phyloP scores from a whole-genome alignment of 1,140 invertebrate species.

The Ceratitis capitata region DNA sequence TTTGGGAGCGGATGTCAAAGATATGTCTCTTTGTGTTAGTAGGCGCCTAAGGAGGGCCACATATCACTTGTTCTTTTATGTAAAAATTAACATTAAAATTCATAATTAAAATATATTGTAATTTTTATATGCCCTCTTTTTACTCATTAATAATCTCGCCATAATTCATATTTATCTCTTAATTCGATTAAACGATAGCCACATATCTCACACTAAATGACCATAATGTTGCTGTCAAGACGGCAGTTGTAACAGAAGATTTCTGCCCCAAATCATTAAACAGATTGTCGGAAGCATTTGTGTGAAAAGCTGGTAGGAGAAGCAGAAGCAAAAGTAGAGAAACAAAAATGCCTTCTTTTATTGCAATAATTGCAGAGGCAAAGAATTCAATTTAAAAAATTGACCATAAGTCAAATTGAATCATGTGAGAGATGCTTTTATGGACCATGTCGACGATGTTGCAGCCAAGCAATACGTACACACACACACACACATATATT shows the following conservation, averaged over 20 bases:
- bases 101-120: neutral
- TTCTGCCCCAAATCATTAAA: slow-evolving; percentile 11
- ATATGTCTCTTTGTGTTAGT: too few species aligned
- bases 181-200: neutral
- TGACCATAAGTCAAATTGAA: slow-evolving; percentile 37
- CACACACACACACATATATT: neutral
- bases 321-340: neutral
- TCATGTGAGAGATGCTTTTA: slow-evolving; percentile 36
- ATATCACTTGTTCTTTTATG: too few species aligned
- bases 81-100: neutral
- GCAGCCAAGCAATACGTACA: neutral
- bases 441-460: neutral
- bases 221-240: slow-evolving; percentile 19
- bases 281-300: slow-evolving; percentile 9
- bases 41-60: too few species aligned
- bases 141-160: neutral
- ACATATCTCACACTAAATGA: slow-evolving; percentile 33
- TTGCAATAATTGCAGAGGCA: slow-evolving; percentile 29
- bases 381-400: slow-evolving; percentile 35
- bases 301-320: too few species aligned
- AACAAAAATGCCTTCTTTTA: neutral
- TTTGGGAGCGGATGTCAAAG: too few species aligned
- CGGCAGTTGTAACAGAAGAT: slow-evolving; percentile 16
- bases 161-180: neutral
- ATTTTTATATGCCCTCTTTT: too few species aligned